Percentiles rank a stretch among this genome's conserved stretches.
phyloP scores from a whole-genome alignment of 2,113 vertebrate genomes.

The Eulacestoma nigropectus region DNA sequence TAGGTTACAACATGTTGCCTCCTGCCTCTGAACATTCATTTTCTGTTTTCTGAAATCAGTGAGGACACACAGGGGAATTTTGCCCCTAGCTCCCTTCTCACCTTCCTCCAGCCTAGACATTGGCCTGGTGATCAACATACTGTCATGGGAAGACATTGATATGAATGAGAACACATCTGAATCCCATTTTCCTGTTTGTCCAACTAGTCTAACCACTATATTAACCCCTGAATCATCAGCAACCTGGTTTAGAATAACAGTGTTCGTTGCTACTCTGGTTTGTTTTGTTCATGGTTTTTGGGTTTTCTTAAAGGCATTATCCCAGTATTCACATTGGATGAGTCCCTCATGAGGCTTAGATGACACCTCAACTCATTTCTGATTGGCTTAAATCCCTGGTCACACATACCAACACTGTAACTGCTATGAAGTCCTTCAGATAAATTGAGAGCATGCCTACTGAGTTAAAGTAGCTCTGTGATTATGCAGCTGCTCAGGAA shows the following conservation, averaged over 20 bases:
- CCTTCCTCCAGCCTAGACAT: neutral
- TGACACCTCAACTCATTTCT: neutral
- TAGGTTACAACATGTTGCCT: neutral
- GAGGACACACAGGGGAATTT: neutral
- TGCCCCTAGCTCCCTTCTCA: neutral
- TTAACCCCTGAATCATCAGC: neutral
- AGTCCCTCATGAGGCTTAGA: neutral
- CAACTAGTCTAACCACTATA: constrained; percentile 23
- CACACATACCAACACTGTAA: neutral
- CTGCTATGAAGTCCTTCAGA: neutral
- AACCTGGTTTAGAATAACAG: constrained; percentile 3
- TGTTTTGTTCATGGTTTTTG: neutral
- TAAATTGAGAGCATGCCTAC: neutral
- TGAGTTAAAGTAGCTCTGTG: neutral
- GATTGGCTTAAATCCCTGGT: neutral
- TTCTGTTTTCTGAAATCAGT: neutral
- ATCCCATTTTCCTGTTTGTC: neutral
- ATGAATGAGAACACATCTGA: constrained; percentile 20
- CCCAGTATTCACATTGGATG: neutral
- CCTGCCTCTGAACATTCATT: neutral
- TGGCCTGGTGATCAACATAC: neutral
- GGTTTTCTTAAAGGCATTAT: neutral
- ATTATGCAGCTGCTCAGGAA: neutral
- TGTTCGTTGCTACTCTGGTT: neutral
- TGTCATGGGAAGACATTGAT: constrained; percentile 21